Evolutionary conservation across 1,140 invertebrate species (phyloP), one percentile per base, ranked within the genome.

Genomic region (Drosophila orena): DNA sequence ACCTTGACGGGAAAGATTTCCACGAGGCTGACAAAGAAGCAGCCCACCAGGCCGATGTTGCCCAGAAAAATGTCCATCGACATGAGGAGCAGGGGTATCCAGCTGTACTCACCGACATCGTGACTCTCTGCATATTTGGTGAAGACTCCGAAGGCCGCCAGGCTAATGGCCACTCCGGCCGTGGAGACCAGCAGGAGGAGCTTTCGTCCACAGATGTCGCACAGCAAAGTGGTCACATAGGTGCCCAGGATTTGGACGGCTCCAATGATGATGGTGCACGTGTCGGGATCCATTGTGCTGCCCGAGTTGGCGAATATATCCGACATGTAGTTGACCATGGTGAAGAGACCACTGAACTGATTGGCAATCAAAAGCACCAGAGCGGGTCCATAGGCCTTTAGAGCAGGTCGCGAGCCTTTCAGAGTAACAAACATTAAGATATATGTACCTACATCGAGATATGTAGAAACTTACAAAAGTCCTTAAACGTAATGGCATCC

Each of bases 241-340:
- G 77, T 79, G 42, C 86, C 85, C 12, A 94, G 52, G 2, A 94
- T 78, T 55, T 94, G 93, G 20, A 93, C 93, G 1, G 74, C 83
- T 0, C 93, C 93, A 3, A 94, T 93, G 4, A 94, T 92, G n/a
- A 94, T 94, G 0, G 93, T 93, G 71, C 93, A 93, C 54, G 93
- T 93, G 70, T 94, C 93, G 0, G 93, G 93, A 57, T 93, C 92
- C 55, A 94, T 77, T 2, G 79, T 89, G 5, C 94, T 94, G 1
- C 94, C 94, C 2, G 96, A 94, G 1, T 93, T 92, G 1, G 91
- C 70, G 79, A 96, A 97, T 79, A 96, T 97, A 1, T 92, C 93
- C 24, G 90, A 90, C 71, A 90, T 83, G 46, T 91, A 91, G 37
- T 73, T 91, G 47, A 86, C 75, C 66, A 91, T 78, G 14, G 84